Evolutionary conservation across 2,113 vertebrate species (phyloP), one percentile per base, ranked within the genome.

Genomic region (Cochlearius cochlearius): DNA sequence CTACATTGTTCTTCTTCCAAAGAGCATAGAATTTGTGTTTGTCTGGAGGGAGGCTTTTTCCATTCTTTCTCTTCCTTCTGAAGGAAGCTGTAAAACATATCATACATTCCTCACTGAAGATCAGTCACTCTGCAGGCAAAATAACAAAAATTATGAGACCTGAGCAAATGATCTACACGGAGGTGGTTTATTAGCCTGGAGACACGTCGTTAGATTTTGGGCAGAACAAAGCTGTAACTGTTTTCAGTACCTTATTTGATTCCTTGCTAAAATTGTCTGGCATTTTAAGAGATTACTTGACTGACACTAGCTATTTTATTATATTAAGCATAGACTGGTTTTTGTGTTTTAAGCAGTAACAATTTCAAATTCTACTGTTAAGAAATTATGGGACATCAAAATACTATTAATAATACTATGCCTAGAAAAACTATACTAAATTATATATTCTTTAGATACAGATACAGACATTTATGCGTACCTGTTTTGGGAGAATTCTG

Each of bases 401-500:
- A 71, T 77, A 43, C 25, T 81, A 7, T 43, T 75, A 32, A 43
- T 43, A 15, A 13, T 43, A 43, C 41, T 49, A 21, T 93, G 12
- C 86, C 39, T 55, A 49, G 36, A 91, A 81, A 76, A 74, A 45
- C 4, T 75, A 5, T 80, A 41, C 27, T 92, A 36, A 88, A 32
- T 77, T 47, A 3, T 72, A 0, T 98, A 34, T 92, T 94, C 72
- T 96, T 96, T 94, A 99, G 99, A 43, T 95, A 26, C 98, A 98
- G 94, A 96, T 99, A 49, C 98, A 97, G 92, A 86, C 67, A 32
- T 99, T 99, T 96, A 99, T 99, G 98, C 98, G 59, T 82, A 97
- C 80, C 72, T 98, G 96, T 96, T 99, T 99, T 95, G 97, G 92
- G 84, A 98, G 98, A 92, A 98, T 98, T 87, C 74, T 97, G 43